A percentile compares a stretch with the other conserved stretches of the same genome.
phyloP scores from a whole-genome alignment of 2,888 invertebrate genomes.

The Nemoura dubitans region DNA sequence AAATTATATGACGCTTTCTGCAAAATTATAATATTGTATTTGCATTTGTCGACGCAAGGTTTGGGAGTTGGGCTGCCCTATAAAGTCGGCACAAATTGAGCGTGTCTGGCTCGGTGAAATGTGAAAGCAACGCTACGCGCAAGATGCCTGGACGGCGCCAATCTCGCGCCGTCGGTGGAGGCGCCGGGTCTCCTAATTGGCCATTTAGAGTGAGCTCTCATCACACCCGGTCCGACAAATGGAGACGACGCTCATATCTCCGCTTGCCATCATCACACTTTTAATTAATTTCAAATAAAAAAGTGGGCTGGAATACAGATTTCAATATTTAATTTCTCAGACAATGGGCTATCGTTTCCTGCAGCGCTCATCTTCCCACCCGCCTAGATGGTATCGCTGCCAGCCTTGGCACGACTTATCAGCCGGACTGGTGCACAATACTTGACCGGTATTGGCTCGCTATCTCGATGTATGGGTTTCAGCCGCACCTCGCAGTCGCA shows the following conservation, averaged over 20 bases:
- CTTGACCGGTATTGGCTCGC: slow-evolving; percentile 26
- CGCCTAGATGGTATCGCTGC: slow-evolving; percentile 30
- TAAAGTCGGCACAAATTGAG: neutral
- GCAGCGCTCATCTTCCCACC: slow-evolving; percentile 31
- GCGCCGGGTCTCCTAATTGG: neutral
- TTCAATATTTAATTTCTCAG: slow-evolving; percentile 30
- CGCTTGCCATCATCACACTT: slow-evolving; percentile 21
- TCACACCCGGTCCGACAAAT: neutral
- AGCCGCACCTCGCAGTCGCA: slow-evolving; percentile 30
- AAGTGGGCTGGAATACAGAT: slow-evolving; percentile 28
- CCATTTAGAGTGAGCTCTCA: neutral
- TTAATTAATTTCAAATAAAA: slow-evolving; percentile 27
- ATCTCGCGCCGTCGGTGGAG: neutral
- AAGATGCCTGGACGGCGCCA: neutral
- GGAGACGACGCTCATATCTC: neutral
- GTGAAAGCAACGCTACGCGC: neutral
- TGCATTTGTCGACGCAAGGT: neutral
- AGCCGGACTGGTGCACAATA: slow-evolving; percentile 13
- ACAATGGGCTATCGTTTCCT: slow-evolving; percentile 35
- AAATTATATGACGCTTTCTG: neutral
- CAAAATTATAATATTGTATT: neutral
- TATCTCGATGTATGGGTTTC: slow-evolving; percentile 39
- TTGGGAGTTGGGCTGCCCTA: neutral
- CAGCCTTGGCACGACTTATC: slow-evolving; percentile 42
- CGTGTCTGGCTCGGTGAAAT: neutral